Conservation (phyloP, 2,113 vertebrate species). For the Sprattus sprattus region DNA sequence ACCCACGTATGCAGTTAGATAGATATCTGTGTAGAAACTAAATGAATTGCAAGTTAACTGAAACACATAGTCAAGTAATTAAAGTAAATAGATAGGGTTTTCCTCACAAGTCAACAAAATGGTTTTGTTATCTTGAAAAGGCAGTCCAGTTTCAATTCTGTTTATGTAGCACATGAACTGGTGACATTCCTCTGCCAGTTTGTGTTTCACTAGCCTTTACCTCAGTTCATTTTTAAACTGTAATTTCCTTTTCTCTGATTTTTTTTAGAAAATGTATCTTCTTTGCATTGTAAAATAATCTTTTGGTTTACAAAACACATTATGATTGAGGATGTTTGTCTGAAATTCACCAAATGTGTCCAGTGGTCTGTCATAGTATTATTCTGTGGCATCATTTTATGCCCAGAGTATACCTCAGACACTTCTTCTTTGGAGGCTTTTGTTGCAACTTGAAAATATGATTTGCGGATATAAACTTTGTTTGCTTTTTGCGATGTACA, state of each 20-base stretch:
- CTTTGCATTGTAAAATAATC: background rate
- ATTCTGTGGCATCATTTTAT: background rate
- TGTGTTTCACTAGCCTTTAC: background rate
- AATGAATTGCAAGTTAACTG: background rate
- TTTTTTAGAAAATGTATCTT: background rate
- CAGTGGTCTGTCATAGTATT: background rate
- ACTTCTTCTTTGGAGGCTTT: background rate
- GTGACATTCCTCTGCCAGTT: background rate
- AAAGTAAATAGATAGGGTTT: background rate
- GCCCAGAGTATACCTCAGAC: background rate
- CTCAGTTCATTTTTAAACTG: background rate
- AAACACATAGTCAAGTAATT: background rate
- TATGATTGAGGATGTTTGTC: background rate
- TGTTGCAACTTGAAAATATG: background rate
- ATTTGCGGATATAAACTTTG: background rate
- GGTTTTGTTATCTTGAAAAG: background rate
- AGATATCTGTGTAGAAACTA: background rate
- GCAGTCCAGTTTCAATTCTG: background rate
- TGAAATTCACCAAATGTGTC: background rate
- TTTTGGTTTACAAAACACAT: background rate
- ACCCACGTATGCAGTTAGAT: background rate
- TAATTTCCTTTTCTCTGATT: background rate
- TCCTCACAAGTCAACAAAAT: background rate
- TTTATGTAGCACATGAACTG: background rate
- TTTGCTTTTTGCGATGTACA: background rate